Percentiles rank a stretch among this genome's conserved stretches.
phyloP scores from a whole-genome alignment of 2,797 vertebrate genomes.

The Chelon auratus region DNA sequence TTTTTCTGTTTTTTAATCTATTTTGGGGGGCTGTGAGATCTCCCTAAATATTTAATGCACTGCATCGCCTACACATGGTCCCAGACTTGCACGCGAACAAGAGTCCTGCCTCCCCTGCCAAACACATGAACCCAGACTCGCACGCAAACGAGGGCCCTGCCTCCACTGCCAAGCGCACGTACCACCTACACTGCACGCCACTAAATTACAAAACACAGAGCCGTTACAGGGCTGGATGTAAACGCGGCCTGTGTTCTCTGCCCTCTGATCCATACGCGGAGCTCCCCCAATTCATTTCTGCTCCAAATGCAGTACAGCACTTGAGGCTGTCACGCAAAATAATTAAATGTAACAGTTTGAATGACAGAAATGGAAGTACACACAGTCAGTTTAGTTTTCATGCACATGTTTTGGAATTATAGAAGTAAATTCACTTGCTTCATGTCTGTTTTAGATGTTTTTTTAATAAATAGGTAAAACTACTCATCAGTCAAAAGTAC shows the following conservation, averaged over 20 bases:
- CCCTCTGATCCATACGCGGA: slow-evolving; percentile 55
- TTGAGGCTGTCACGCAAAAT: slow-evolving; percentile 30
- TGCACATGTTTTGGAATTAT: background rate
- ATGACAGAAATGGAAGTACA: background rate
- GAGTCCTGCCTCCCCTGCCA: slow-evolving; percentile 75
- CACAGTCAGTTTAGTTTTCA: slow-evolving; percentile 6
- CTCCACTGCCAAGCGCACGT: slow-evolving; percentile 72
- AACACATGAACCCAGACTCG: slow-evolving; percentile 76
- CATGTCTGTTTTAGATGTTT: slow-evolving; percentile 7
- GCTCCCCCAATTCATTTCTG: slow-evolving; percentile 63
- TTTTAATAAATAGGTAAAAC: background rate
- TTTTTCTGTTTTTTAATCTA: slow-evolving; percentile 68
- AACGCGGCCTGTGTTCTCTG: slow-evolving; percentile 46
- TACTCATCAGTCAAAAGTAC: background rate
- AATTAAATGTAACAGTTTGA: slow-evolving; percentile 30
- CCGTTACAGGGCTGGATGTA: slow-evolving; percentile 65
- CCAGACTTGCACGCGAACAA: slow-evolving; percentile 82
- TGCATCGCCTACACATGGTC: slow-evolving; percentile 84
- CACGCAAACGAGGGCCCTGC: slow-evolving; percentile 76
- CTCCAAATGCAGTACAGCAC: slow-evolving; percentile 66
- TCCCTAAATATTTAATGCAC: slow-evolving; percentile 86
- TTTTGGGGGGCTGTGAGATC: slow-evolving; percentile 79
- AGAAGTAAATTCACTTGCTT: slow-evolving; percentile 8
- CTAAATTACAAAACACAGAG: slow-evolving; percentile 76
- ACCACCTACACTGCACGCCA: slow-evolving; percentile 79